These are phyloP conservation scores for Laticauda laticaudata DNA, from an alignment of 2,113 vertebrate genomes.

Conservation along the genomic window DNA sequence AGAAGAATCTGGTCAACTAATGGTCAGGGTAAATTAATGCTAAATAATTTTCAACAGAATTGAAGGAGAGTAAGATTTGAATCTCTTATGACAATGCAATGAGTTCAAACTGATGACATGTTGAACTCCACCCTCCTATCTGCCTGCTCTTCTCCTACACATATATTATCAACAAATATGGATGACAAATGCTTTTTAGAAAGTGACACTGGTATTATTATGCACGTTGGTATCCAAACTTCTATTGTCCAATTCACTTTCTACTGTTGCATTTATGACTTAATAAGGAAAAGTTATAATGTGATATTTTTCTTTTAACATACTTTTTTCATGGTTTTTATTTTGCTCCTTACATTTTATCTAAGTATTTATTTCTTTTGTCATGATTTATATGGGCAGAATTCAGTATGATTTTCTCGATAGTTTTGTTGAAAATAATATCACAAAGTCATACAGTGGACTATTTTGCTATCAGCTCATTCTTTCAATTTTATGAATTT, in stretches of 20 bases:
- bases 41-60: not conserved
- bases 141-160: not conserved
- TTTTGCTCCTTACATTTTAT: not conserved
- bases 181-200: not conserved
- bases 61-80: not conserved
- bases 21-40: not conserved
- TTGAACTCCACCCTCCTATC: not conserved
- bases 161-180: not conserved
- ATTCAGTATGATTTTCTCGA: not conserved
- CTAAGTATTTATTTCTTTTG: not conserved
- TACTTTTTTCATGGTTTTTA: not conserved
- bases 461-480: not conserved
- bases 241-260: not conserved
- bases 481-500: not conserved
- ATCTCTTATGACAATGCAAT: not conserved
- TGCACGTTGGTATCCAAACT: not conserved
- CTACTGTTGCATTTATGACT: not conserved
- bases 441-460: not conserved
- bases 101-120: not conserved
- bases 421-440: not conserved
- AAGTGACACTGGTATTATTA: not conserved
- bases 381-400: not conserved
- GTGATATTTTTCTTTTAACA: not conserved
- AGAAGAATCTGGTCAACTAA: not conserved
- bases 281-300: not conserved